Evolutionary conservation across 2,888 invertebrate genomes (phyloP), one percentile per base, ranked within the genome.

Genomic region (Tenthredo amoena): DNA sequence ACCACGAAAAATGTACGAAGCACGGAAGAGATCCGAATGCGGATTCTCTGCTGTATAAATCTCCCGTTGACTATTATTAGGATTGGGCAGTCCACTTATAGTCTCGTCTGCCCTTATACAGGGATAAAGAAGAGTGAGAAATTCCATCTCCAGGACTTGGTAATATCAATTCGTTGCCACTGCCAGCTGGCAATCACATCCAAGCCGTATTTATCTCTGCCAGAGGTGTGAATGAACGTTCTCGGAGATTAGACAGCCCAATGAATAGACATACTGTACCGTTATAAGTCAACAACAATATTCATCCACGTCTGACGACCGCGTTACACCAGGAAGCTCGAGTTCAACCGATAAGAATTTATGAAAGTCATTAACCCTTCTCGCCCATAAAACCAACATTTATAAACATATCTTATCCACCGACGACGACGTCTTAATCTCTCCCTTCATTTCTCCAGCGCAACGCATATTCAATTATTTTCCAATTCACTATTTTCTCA

Each of bases 171-270:
- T 81, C 62, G 58, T 81, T 26, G 34, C 40, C 81, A 58, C 58
- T 34, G 81, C 81, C 81, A 62, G 81, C 58, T 62, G 81, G 81
- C 21, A 21, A 62, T 81, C 81, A 37, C 34, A 34, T 81, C 58
- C 31, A 21, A 37, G 26, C 26, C n/a, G 81, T 58, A 81, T 58
- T 81, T 81, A 81, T 81, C 81, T 58, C 62, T 58, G 81, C 81
- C 81, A 81, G 81, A 81, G 81, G 81, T 81, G 81, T 81, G 81
- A 81, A 81, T 62, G 81, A 81, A 81, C 81, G 81, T 37, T 81
- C 62, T 81, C 58, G 5, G 58, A 81, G 62, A 81, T 81, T 62
- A 81, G 37, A 62, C 58, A 21, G n/a, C 26, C 62, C 62, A 58
- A 81, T 62, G 79, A 81, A 81, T 81, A 81, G 79, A 81, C 37